phyloP scores from a whole-genome alignment of 2,113 vertebrate genomes.

The Conger conger region DNA sequence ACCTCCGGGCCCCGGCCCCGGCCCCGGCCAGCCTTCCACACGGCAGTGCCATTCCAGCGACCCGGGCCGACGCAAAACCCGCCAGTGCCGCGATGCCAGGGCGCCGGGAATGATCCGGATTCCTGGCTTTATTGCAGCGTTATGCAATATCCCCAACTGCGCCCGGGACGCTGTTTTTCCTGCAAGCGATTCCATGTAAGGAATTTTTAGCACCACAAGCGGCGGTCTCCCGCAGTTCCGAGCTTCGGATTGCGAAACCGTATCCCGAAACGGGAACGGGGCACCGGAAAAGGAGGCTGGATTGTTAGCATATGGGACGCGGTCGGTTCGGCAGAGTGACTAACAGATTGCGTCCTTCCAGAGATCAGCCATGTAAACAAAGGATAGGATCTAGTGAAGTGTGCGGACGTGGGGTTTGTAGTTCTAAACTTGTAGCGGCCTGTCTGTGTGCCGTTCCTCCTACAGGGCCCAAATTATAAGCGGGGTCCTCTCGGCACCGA shows the following conservation, averaged over 20 bases:
- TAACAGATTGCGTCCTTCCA: no score
- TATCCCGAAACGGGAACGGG: conserved; percentile 33
- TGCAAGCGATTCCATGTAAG: conserved; percentile 10
- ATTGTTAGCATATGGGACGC: conserved; percentile 44
- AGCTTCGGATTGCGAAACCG: conserved; percentile 41
- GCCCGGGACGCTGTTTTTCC: background rate
- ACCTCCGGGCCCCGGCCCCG: no score
- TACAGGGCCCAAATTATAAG: background rate
- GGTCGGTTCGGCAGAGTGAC: conserved; percentile 36
- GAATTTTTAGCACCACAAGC: background rate
- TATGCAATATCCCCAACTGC: conserved; percentile 21
- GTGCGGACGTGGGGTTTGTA: background rate
- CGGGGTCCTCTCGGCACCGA: background rate
- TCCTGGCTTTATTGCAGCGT: conserved; percentile 11
- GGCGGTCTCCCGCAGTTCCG: conserved; percentile 21
- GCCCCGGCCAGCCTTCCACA: no score
- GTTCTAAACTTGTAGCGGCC: background rate
- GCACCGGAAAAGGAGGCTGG: conserved; percentile 28
- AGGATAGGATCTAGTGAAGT: no score
- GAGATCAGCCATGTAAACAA: no score
- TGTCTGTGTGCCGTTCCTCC: background rate
- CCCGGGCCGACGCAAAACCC: background rate
- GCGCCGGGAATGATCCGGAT: background rate
- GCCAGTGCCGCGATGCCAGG: background rate
- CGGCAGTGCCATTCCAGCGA: no score